phyloP scores from a whole-genome alignment of 1,140 invertebrate genomes.

The Pseudomyrmex flavicornis region DNA sequence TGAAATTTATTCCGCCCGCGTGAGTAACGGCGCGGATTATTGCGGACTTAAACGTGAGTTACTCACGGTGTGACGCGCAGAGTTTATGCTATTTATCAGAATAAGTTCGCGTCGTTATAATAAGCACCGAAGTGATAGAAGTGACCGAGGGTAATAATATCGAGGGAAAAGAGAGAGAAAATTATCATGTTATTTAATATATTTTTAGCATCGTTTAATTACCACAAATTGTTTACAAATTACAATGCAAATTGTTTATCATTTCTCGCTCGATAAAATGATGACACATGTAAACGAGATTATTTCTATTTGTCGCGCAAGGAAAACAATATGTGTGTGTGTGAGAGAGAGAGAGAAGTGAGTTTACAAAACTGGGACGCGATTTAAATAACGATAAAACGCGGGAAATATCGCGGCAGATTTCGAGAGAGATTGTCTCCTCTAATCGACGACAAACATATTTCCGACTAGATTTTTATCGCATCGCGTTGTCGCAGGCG shows the following conservation, averaged over 20 bases:
- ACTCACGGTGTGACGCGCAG: not conserved
- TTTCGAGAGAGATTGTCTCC: slow-evolving; percentile 8
- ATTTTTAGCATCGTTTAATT: too few relatives aligned
- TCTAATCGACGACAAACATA: slow-evolving; percentile 38
- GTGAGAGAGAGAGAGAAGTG: too few relatives aligned
- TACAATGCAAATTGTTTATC: not conserved
- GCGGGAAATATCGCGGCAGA: slow-evolving; percentile 17
- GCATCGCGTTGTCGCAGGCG: slow-evolving; percentile 10
- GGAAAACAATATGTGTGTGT: slow-evolving; percentile 7
- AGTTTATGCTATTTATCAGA: not conserved
- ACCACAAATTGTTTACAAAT: not conserved
- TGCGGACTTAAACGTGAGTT: not conserved
- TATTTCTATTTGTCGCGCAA: not conserved
- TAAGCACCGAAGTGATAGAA: too few relatives aligned
- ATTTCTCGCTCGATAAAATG: not conserved
- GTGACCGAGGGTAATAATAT: too few relatives aligned
- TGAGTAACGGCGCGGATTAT: not conserved
- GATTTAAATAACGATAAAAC: slow-evolving; percentile 53
- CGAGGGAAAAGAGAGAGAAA: not conserved
- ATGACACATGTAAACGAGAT: not conserved
- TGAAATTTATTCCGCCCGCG: slow-evolving; percentile 42
- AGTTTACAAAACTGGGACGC: slow-evolving; percentile 2
- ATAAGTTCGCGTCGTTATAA: not conserved
- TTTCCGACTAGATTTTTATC: slow-evolving; percentile 50
- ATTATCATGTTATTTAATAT: too few relatives aligned